Base-by-base conservation (phyloP, 2,113 vertebrate species). In the Naja naja region DNA sequence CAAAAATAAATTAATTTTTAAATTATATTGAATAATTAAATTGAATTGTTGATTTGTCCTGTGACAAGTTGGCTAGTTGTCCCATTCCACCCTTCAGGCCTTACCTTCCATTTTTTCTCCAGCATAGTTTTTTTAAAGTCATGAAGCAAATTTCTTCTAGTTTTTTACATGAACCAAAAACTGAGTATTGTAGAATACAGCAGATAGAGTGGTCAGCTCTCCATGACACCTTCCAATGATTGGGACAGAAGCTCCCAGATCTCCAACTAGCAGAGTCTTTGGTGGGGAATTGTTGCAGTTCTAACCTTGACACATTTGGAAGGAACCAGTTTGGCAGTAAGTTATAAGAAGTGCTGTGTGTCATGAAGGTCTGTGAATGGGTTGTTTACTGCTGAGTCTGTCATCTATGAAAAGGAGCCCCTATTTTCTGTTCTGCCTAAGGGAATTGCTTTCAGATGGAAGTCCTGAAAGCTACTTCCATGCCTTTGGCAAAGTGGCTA, bases 401-500 rank as follows among this genome's bases (percentile, higher is more conserved):
- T 74, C 30, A 7, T 74, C 89, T 22, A 20, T 55, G 34, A 85
- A 54, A 91, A 69, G 27, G n/a, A n/a, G 16, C 20, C 23, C 34
- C 34, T 8, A 2, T 39, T 81, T 39, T 39, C 69, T 39, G 34
- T 39, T 39, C n/a, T 81, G 18, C 34, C 69, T 81, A 39, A 97
- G 95, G 94, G 89, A 0, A 18, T 93, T 94, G 60, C 89, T 94
- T 97, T 94, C 94, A 96, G 95, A 95, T 56, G 89, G 90, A 5
- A 30, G 94, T 95, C 94, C 92, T 93, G 95, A 96, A 95, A 90
- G 92, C 94, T 89, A 49, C 85, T 89, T 96, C 94, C 89, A 22
- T 93, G 93, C 87, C 93, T 97, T 94, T 95, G 85, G 94, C 92
- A 90, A 97, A 97, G 98, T 94, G 95, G 94, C 97, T 97, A 97